Evolutionary conservation across 2,113 vertebrate species (phyloP).

Genomic region (Oceanodroma tethys): DNA sequence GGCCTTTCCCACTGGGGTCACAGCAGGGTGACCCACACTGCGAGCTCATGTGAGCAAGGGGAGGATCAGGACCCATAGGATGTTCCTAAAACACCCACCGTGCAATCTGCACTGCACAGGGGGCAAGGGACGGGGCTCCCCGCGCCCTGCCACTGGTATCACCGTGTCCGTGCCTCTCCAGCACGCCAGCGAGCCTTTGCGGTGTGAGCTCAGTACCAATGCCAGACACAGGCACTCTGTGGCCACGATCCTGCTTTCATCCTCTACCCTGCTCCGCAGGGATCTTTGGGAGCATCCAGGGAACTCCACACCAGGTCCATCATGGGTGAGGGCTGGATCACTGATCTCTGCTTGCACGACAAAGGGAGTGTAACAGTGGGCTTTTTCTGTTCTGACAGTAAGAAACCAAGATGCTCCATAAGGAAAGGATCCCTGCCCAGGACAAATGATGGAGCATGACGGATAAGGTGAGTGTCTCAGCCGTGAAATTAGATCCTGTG

Average conservation of each 20-base stretch:
- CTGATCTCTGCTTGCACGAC: not conserved
- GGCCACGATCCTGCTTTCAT: not conserved
- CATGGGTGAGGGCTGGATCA: not conserved
- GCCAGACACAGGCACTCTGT: not conserved
- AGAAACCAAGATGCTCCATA: not conserved
- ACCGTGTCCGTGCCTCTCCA: rapidly evolving
- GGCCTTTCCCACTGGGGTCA: not conserved
- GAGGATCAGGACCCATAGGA: not conserved
- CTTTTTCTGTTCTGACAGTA: not conserved
- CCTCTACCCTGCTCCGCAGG: not conserved
- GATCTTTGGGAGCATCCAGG: not conserved
- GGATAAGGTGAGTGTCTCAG: constrained; percentile 14
- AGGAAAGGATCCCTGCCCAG: not conserved
- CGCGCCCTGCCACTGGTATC: rapidly evolving
- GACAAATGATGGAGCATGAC: not conserved
- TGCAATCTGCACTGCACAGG: not conserved
- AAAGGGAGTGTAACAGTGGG: not conserved
- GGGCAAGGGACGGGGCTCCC: not conserved
- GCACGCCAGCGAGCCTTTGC: rapidly evolving
- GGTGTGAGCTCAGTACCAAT: not conserved
- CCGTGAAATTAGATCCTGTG: not conserved
- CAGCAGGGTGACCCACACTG: not conserved
- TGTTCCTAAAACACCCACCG: not conserved
- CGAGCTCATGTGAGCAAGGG: rapidly evolving
- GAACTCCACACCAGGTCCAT: not conserved